Evolutionary conservation across 2,797 vertebrate species (phyloP), one percentile per base, ranked within the genome.

Genomic region (Antrozous pallidus): DNA sequence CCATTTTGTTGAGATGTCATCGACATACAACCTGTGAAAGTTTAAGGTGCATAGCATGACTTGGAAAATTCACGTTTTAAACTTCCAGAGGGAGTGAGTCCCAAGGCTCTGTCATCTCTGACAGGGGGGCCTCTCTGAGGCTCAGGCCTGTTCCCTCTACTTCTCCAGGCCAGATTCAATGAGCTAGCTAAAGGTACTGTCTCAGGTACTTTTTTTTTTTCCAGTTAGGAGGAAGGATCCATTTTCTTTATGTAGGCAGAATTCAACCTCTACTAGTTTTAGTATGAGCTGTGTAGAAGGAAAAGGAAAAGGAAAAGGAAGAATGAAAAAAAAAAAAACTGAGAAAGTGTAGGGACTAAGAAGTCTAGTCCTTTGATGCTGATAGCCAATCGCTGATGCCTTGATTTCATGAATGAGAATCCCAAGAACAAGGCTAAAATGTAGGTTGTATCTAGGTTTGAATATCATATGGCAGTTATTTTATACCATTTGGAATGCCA

Each of bases 401-500:
- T 91, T 83, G 61, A 77, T 54, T 82, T 95, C 78, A 5, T 79
- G 93, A 96, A 95, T 90, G 94, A 93, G 63, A 85, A 28, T 36
- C 38, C 40, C 70, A 79, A 45, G 81, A 88, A 69, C 16, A 49
- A 3, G 20, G 95, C 87, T 58, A 31, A 96, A 97, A 94, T 56
- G 65, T 91, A 96, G 75, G 77, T 70, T 94, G 36, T 90, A 63
- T 85, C 96, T 90, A 67, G 93, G 94, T 92, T 97, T 95, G 22
- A 96, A 93, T 97, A 96, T 96, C 97, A 98, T 96, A 97, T 90
- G 91, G 96, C 85, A 97, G 97, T 97, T 98, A 97, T 96, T 97
- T 96, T 97, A 97, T 97, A 95, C 97, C 97, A 98, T 97, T 95
- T 96, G 89, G 98, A 98, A 96, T 97, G 97, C 96, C 97, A 97